A percentile compares a stretch with the other conserved stretches of the same genome.
Evolutionary conservation across 2,113 vertebrate species (phyloP).

Genomic region (Lontra canadensis): DNA sequence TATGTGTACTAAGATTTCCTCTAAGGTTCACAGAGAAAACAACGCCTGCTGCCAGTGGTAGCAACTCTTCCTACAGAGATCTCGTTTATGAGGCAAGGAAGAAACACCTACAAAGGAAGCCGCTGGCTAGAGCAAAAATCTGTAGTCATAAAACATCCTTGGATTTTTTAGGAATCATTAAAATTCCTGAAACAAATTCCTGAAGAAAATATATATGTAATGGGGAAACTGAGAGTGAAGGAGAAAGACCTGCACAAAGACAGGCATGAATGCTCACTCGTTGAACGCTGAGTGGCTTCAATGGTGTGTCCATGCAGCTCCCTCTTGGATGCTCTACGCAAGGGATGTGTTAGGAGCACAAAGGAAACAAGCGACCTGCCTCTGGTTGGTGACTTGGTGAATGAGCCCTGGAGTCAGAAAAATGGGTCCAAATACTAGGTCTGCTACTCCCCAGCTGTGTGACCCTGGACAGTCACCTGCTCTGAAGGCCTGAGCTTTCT

Average conservation of each 20-base stretch:
- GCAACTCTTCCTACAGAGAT: neutral
- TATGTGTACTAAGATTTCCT: neutral
- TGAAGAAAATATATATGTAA: neutral
- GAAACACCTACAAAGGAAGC: neutral
- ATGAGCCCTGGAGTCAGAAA: neutral
- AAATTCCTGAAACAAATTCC: neutral
- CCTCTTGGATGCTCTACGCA: neutral
- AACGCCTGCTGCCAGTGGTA: neutral
- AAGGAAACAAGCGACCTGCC: neutral
- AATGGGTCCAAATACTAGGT: neutral
- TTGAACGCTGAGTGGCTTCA: neutral
- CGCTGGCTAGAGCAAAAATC: neutral
- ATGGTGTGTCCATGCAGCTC: fast-evolving
- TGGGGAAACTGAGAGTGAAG: neutral
- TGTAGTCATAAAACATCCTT: neutral
- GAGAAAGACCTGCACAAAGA: neutral
- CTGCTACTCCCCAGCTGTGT: neutral
- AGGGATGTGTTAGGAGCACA: neutral
- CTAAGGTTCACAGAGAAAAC: neutral
- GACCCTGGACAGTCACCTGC: neutral
- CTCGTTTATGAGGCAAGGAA: slow-evolving; percentile 26
- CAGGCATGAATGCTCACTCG: neutral
- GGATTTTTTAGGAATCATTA: neutral
- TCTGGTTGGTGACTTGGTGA: neutral
- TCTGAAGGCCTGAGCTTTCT: neutral